Percentiles rank a stretch among this genome's conserved stretches.
Evolutionary conservation across 1,140 invertebrate species (phyloP).

Genomic region (Meteorus sp.): DNA sequence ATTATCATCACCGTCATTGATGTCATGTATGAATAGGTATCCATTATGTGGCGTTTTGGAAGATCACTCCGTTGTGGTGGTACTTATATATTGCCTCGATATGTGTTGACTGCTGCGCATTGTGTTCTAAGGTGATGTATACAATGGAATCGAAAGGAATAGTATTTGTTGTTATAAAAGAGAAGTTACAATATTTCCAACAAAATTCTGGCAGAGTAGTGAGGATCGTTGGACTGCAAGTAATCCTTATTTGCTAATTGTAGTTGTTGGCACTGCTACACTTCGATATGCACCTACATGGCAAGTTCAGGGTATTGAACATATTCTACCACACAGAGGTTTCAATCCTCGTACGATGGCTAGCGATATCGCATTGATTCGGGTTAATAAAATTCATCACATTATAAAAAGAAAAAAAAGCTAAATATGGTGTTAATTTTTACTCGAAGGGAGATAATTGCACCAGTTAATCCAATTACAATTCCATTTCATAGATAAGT

Average conservation of each 20-base stretch:
- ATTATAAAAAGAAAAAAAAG: no score
- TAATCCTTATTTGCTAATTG: slow-evolving; percentile 37
- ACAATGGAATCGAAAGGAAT: no score
- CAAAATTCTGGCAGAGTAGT: slow-evolving; percentile 18
- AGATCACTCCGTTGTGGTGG: slow-evolving; percentile 37
- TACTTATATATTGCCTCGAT: slow-evolving; percentile 39
- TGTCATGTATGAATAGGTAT: slow-evolving; percentile 34
- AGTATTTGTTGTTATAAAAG: neutral
- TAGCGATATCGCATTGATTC: slow-evolving; percentile 48
- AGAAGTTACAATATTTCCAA: neutral
- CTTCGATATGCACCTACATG: slow-evolving; percentile 38
- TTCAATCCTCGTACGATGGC: slow-evolving; percentile 40
- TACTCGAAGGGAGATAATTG: no score
- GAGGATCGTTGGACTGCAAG: slow-evolving; percentile 34
- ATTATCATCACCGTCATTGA: neutral
- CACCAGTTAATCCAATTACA: no score
- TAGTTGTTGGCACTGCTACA: slow-evolving; percentile 42
- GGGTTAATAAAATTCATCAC: slow-evolving; percentile 31
- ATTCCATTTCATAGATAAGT: no score
- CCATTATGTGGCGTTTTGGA: slow-evolving; percentile 35
- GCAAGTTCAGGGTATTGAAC: slow-evolving; percentile 40
- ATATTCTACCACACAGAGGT: slow-evolving; percentile 39
- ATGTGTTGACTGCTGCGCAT: slow-evolving; percentile 42
- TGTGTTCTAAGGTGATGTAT: slow-evolving; percentile 41
- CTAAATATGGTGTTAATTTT: no score